phyloP scores from a whole-genome alignment of 1,140 invertebrate genomes.

The Hylaeus volcanicus region DNA sequence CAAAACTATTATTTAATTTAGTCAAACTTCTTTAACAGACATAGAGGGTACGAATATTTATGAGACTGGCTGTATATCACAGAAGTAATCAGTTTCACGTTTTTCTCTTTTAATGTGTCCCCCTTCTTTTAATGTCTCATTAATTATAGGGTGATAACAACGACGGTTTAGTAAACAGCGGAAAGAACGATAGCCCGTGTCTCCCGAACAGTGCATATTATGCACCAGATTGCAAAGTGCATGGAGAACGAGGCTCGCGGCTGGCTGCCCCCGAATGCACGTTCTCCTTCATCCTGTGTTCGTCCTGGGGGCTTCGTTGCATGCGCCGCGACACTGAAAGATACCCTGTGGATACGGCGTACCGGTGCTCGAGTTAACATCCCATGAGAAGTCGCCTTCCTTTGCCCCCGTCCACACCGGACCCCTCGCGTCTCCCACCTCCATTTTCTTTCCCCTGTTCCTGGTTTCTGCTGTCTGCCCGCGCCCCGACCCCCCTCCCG shows the following conservation, averaged over 20 bases:
- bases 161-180: too few species aligned
- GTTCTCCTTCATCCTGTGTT: slow-evolving; percentile 33
- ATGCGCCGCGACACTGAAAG: slow-evolving; percentile 16
- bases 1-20: too few species aligned
- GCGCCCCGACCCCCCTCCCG: neutral
- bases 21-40: too few species aligned
- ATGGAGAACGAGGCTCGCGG: slow-evolving; percentile 69
- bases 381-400: slow-evolving; percentile 54
- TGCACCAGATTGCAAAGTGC: slow-evolving; percentile 70
- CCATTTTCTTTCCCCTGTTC: neutral
- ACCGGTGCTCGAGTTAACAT: slow-evolving; percentile 44
- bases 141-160: too few species aligned
- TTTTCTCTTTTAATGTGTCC: too few species aligned
- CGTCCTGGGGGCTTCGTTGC: neutral
- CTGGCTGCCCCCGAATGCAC: slow-evolving; percentile 65
- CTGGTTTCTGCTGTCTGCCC: neutral
- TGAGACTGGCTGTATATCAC: too few species aligned
- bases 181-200: neutral
- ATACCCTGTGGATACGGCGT: slow-evolving; percentile 33
- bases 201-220: slow-evolving; percentile 68
- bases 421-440: neutral
- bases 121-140: too few species aligned
- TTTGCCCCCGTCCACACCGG: neutral
- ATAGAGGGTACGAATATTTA: too few species aligned
- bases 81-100: too few species aligned